These are phyloP conservation scores for Rhabditophanes sp. DNA, from an alignment of 2,888 invertebrate species.

Conservation along the genomic window DNA sequence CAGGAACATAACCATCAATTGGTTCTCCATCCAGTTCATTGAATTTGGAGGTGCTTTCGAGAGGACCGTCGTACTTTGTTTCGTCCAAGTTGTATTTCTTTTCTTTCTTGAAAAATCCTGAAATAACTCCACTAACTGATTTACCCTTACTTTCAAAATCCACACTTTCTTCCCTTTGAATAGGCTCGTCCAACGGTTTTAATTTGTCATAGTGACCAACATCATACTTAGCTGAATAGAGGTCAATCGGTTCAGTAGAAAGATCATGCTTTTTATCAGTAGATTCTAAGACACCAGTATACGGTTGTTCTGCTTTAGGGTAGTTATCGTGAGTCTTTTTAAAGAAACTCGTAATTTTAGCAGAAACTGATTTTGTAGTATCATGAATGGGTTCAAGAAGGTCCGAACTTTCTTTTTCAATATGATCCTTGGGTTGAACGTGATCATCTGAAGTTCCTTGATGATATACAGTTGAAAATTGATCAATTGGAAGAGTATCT, in stretches of 20 bases:
- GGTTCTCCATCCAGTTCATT: constrained; percentile 13
- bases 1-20: constrained; percentile 6
- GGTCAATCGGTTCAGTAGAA: constrained; percentile 10
- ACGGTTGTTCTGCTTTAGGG: constrained; percentile 1
- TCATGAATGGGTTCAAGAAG: constrained; percentile 7
- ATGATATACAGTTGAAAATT: constrained; percentile 9
- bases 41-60: constrained; percentile 10
- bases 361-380: constrained; percentile 9
- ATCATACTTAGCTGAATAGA: constrained; percentile 12
- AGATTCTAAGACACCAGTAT: constrained; percentile 7
- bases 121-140: constrained; percentile 1
- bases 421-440: background rate
- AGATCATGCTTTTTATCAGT: constrained; percentile 4
- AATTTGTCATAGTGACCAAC: constrained; percentile 9
- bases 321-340: constrained; percentile 6
- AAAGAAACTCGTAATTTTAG: constrained; percentile 6
- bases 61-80: constrained; percentile 15
- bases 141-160: constrained; percentile 6
- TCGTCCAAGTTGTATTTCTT: constrained; percentile 13
- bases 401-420: constrained; percentile 5
- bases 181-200: too few species aligned
- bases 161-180: constrained; percentile 1
- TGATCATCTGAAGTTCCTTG: constrained; percentile 8
- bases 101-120: constrained; percentile 12
- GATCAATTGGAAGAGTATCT: constrained; percentile 2